Evolutionary conservation across 2,888 invertebrate species (phyloP).

Genomic region (Cephus pygmeus): DNA sequence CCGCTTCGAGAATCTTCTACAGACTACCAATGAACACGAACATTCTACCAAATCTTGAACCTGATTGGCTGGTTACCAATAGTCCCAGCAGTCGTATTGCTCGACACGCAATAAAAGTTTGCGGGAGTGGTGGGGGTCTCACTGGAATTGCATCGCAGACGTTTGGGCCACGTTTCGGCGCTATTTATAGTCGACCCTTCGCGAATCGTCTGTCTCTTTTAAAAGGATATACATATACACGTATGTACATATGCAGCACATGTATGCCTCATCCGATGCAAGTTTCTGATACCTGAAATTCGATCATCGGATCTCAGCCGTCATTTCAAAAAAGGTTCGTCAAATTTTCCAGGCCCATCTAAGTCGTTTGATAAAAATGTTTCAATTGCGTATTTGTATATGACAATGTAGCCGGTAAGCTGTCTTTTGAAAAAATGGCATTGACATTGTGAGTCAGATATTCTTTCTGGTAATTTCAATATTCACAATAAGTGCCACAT

Average conservation of each 20-base stretch:
- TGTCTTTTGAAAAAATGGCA: not conserved
- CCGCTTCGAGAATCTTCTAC: conserved; percentile 41
- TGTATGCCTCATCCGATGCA: not conserved
- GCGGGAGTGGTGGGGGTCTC: not conserved
- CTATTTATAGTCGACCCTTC: not conserved
- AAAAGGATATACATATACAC: not conserved
- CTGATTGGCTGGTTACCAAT: not conserved
- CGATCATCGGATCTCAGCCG: not conserved
- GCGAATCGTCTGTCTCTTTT: not conserved
- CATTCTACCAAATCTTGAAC: not conserved
- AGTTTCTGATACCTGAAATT: not conserved
- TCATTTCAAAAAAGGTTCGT: not conserved
- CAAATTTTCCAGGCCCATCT: not conserved
- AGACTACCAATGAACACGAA: conserved; percentile 28
- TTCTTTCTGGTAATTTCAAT: not conserved
- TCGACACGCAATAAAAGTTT: not conserved
- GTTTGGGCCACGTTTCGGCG: not conserved
- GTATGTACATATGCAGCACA: not conserved
- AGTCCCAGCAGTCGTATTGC: not conserved
- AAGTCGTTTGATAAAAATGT: not conserved
- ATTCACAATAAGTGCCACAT: not conserved
- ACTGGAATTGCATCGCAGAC: not conserved
- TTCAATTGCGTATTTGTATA: not conserved
- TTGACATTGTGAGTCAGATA: not conserved
- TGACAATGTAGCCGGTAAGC: not conserved